Conservation (phyloP, 64 coral and sea anemone species). For the Porites lutea region DNA sequence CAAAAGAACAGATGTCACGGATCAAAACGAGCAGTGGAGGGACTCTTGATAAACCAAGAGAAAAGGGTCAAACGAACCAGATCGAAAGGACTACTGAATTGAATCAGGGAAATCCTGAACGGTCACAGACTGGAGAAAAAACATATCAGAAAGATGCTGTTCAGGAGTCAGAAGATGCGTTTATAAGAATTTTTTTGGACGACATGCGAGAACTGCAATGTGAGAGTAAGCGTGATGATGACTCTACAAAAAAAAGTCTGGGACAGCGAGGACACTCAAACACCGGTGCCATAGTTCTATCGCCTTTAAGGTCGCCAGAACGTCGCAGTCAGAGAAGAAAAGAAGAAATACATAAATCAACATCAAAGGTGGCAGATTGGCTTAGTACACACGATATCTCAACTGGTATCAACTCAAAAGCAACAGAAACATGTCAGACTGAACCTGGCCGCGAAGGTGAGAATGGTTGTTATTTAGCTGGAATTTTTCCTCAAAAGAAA, state of each 20-base stretch:
- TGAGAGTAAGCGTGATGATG: not conserved
- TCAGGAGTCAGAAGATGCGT: not conserved
- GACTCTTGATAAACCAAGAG: too few relatives aligned
- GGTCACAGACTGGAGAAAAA: too few relatives aligned
- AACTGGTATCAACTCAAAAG: not conserved
- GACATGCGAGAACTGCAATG: conserved; percentile 1
- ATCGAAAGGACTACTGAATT: too few relatives aligned
- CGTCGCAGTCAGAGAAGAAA: not conserved
- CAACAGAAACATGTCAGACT: not conserved
- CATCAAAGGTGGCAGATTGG: conserved; percentile 31
- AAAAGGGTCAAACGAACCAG: too few relatives aligned
- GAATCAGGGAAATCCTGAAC: too few relatives aligned
- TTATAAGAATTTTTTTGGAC: not conserved
- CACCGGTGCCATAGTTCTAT: not conserved
- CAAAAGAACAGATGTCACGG: not conserved
- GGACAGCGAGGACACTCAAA: not conserved
- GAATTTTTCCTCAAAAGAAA: too few relatives aligned
- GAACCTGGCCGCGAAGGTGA: not conserved
- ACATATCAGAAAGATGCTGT: not conserved
- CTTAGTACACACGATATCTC: not conserved
- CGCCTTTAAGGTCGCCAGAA: not conserved
- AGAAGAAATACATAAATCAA: not conserved
- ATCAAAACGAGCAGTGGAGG: too few relatives aligned
- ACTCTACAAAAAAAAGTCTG: not conserved
- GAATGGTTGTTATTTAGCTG: not conserved